Base-by-base conservation (phyloP, 2,797 vertebrate genomes). In the Melanogrammus aeglefinus region DNA sequence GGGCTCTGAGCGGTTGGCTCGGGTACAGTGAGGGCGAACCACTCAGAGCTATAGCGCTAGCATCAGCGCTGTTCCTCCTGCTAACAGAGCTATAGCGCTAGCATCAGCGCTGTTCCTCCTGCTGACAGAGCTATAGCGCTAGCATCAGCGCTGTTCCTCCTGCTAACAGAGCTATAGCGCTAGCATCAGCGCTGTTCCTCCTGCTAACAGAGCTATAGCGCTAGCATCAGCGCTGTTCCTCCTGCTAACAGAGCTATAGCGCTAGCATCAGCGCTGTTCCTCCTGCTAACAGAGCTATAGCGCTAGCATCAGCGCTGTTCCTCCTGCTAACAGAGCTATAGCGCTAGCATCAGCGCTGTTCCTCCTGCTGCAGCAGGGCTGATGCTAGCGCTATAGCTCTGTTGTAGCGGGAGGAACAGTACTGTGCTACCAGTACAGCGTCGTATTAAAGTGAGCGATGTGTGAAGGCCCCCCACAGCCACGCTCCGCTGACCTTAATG, bases 401-500 rank as follows among this genome's bases (percentile, higher is more conserved):
- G 47, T 6, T 47, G 14, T 16, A 51, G 14, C 13, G 13, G 47
- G 47, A 51, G 47, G 47, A 51, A 18, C 47, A 51, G 47, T 1
- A 13, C 44, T 57, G 18, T 57, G 18, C 47, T 57, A 57, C 10
- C 47, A 16, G 47, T 57, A 57, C 6, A 57, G 47, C 18, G 3
- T 57, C 47, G 4, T 57, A 57, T 57, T 21, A 57, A 57, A 57
- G 47, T 57, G 47, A 57, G 18, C 18, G 47, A 57, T 57, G 47
- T 57, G 18, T 57, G 47, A 57, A 12, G 47, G 16, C 47, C 16
- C 18, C 16, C 18, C 4, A 51, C 6, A 71, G 71, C 31, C 71
- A 72, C 31, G 35, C 71, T 72, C 12, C 12, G 71, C 71, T 72
- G 71, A 31, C 71, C 35, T 72, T 72, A 72, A 72, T 72, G 71